Conservation (phyloP, 2,888 invertebrate genomes). For the Drosophila anomelani region DNA sequence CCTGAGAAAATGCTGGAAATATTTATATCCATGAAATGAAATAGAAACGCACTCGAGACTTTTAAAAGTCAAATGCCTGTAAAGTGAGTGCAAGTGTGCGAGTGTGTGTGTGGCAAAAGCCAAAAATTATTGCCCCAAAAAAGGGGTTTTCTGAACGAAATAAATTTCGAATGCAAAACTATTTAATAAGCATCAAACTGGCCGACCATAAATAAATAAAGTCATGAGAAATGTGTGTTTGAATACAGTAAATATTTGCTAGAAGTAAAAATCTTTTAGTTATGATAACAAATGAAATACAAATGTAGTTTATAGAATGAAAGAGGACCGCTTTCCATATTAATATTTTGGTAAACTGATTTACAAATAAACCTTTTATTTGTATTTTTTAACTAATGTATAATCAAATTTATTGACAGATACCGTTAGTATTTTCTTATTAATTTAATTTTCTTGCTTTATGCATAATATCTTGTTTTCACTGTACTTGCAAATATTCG, state of each 20-base stretch:
- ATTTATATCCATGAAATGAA: conserved; percentile 36
- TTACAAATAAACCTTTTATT: background rate
- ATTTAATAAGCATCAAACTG: conserved; percentile 72
- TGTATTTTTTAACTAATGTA: background rate
- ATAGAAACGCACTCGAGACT: conserved; percentile 27
- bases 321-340: background rate
- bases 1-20: conserved; percentile 22
- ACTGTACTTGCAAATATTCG: conserved; percentile 36
- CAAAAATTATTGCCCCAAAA: conserved; percentile 58
- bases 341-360: no score
- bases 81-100: conserved; percentile 35
- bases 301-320: background rate
- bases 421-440: background rate
- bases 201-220: conserved; percentile 69
- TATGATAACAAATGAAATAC: background rate
- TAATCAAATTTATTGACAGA: background rate
- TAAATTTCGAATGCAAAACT: conserved; percentile 68
- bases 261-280: background rate
- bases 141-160: conserved; percentile 38
- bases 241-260: conserved; percentile 8
- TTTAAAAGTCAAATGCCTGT: conserved; percentile 31
- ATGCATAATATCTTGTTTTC: background rate
- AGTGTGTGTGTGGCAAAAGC: conserved; percentile 26
- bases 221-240: conserved; percentile 44
- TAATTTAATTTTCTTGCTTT: background rate